Conservation (phyloP, 2,888 invertebrate species). For the Caenorhabditis becei region DNA sequence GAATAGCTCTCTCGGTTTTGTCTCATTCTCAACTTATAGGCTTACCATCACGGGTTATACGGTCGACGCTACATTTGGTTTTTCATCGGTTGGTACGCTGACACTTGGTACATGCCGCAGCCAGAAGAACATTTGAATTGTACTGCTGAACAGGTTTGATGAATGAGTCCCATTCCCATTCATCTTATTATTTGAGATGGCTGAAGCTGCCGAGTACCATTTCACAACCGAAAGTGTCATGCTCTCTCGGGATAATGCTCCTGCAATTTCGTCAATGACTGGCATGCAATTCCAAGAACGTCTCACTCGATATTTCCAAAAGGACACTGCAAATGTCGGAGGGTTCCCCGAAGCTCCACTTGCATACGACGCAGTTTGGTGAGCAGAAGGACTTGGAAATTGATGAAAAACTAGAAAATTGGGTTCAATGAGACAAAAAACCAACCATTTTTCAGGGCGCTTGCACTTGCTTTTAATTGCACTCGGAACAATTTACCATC, state of each 20-base stretch:
- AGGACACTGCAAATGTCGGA: constrained; percentile 90
- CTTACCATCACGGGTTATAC: constrained; percentile 92
- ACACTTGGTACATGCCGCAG: constrained; percentile 96
- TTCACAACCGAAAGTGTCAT: constrained; percentile 98
- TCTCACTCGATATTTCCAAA: constrained; percentile 89
- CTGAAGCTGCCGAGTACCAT: constrained; percentile 95
- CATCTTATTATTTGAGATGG: constrained; percentile 86
- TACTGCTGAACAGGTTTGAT: constrained; percentile 86
- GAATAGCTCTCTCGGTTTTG: neutral
- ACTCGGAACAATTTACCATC: constrained; percentile 91
- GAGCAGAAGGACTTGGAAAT: constrained; percentile 33
- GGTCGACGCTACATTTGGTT: constrained; percentile 99
- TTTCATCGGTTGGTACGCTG: constrained; percentile 99
- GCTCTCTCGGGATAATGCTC: constrained; percentile 95
- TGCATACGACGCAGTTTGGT: constrained; percentile 99
- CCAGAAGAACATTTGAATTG: constrained; percentile 90
- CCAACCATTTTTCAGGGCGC: constrained; percentile 84
- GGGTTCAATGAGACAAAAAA: neutral
- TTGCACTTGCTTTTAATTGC: constrained; percentile 97
- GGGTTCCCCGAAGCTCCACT: constrained; percentile 92
- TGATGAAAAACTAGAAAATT: constrained; percentile 25
- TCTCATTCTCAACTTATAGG: constrained; percentile 81
- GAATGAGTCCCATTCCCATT: neutral
- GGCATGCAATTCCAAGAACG: constrained; percentile 88
- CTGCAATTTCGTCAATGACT: constrained; percentile 87